These are phyloP conservation scores for Sisyra nigra DNA, from an alignment of 2,888 invertebrate genomes.

Conservation along the genomic window DNA sequence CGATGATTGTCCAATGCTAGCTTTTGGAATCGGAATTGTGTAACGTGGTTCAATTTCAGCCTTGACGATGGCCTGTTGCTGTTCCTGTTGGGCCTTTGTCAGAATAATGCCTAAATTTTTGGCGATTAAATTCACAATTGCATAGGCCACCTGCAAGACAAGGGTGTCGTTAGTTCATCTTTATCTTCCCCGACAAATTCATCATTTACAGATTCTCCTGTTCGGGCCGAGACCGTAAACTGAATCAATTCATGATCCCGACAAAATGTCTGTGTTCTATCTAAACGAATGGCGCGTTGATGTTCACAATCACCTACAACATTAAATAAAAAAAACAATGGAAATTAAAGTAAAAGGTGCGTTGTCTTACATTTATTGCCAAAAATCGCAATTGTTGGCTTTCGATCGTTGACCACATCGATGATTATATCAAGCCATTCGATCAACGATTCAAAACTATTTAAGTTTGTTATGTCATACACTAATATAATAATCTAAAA, in stretches of 20 bases:
- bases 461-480: conserved; percentile 67
- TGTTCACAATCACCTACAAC: conserved; percentile 47
- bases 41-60: conserved; percentile 36
- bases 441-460: conserved; percentile 60
- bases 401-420: conserved; percentile 24
- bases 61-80: conserved; percentile 44
- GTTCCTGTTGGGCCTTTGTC: conserved; percentile 47
- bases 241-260: conserved; percentile 42
- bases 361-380: conserved; percentile 44
- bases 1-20: conserved; percentile 28
- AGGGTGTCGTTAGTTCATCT: too few species aligned
- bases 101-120: conserved; percentile 47
- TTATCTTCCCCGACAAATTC: too few species aligned
- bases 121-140: conserved; percentile 54
- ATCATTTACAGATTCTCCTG: conserved; percentile 48
- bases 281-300: conserved; percentile 47
- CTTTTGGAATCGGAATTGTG: conserved; percentile 19
- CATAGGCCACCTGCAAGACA: conserved; percentile 37
- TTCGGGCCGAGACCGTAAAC: conserved; percentile 52
- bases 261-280: conserved; percentile 45
- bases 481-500: conserved; percentile 60
- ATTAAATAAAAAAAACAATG: not conserved
- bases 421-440: conserved; percentile 50
- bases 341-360: not conserved
- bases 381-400: conserved; percentile 41